Evolutionary conservation across 2,113 vertebrate genomes (phyloP), one percentile per base, ranked within the genome.

Genomic region (Pygoscelis antarcticus): DNA sequence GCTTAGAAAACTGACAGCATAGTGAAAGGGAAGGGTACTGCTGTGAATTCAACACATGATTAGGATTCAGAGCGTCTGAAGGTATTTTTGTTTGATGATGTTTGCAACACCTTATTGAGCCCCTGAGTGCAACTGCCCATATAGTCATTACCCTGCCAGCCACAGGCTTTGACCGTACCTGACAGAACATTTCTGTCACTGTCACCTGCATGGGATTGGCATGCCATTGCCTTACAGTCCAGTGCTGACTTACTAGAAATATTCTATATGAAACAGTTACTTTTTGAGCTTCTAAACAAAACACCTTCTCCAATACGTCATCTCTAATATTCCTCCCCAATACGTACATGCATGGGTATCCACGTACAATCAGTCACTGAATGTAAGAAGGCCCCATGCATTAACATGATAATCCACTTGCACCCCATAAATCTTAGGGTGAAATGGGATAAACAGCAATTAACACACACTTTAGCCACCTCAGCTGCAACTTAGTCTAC

Each of bases 1-100:
- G n/a, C 54, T 29, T 18, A 34, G 29, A 61, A 79, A 72, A 16
- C 15, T 0, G 0, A 49, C 9, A 34, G 5, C 2, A 0, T 0
- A 36, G 22, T 2, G 16, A 38, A 38, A 55, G 23, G 13, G 42
- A 40, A 76, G 15, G 34, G 49, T 22, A 16, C 47, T 42, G 18
- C 38, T 83, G 52, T 9, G 57, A 26, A 27, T 57, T n/a, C 49
- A 44, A 5, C 19, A 29, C 2, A 2, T 1, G 2, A 11, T 14
- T 26, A 38, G 2, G 13, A 29, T 44, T 21, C 20, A 91, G 51
- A 38, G 76, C 10, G 0, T 20, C 17, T 54, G 40, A 34, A 21
- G 32, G 40, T 11, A 13, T 36, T 91, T 90, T 46, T 19, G 13
- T 18, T 38, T 34, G 29, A 27, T 27, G n/a, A 32, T 7, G 23